Percentiles rank a stretch among this genome's conserved stretches.
Evolutionary conservation across 2,888 invertebrate genomes (phyloP).

Genomic region (Mythimna albipuncta): DNA sequence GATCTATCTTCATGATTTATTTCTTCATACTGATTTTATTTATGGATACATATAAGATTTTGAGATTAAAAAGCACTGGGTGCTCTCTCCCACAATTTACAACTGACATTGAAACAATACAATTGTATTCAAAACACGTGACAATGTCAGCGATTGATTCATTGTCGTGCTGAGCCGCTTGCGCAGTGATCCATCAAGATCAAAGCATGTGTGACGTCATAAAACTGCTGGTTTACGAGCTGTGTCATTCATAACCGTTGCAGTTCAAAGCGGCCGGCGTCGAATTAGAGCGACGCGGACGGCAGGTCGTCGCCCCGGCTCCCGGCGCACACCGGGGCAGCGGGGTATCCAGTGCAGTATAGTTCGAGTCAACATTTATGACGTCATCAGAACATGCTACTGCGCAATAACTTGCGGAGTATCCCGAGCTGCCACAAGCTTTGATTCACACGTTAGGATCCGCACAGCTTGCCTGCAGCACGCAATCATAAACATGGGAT

Average conservation of each 20-base stretch:
- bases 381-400: too few species aligned
- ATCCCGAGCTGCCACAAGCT: too few species aligned
- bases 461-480: neutral
- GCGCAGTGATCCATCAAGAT: conserved; percentile 51
- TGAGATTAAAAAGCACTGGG: too few species aligned
- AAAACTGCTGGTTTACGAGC: conserved; percentile 53
- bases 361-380: too few species aligned
- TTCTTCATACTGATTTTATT: neutral
- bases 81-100: neutral
- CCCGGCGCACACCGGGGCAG: neutral
- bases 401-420: too few species aligned
- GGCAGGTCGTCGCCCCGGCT: conserved; percentile 37
- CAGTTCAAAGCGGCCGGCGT: conserved; percentile 46
- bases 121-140: neutral
- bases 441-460: neutral
- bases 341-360: too few species aligned
- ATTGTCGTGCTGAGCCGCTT: conserved; percentile 1
- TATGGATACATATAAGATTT: neutral
- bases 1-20: neutral
- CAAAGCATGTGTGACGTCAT: conserved; percentile 58
- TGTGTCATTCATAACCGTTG: conserved; percentile 50
- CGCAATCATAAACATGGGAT: neutral
- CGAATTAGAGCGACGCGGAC: conserved; percentile 35
- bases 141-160: conserved; percentile 36
- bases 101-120: conserved; percentile 3